Percentiles rank a stretch among this genome's conserved stretches.
phyloP scores from a whole-genome alignment of 92 coral and sea anemone genomes.

The Montipora capitata region DNA sequence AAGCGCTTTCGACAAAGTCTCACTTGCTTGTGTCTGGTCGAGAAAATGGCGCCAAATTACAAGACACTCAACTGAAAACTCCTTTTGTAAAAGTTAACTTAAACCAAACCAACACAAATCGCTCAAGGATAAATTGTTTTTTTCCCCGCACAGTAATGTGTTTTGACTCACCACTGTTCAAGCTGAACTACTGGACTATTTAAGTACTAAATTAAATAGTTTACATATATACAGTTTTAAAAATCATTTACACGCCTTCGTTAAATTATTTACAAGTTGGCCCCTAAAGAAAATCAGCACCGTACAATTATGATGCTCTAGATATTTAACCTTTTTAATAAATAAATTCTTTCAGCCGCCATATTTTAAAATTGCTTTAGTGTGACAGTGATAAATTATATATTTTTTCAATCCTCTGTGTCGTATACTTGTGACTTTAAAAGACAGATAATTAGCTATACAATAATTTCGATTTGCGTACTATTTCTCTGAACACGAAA shows the following conservation, averaged over 20 bases:
- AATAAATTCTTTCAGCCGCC: conserved; percentile 57
- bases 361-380: conserved; percentile 42
- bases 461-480: conserved; percentile 95
- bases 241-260: conserved; percentile 79
- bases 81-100: conserved; percentile 2
- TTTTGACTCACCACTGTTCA: conserved; percentile 53
- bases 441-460: conserved; percentile 64
- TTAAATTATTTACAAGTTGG: conserved; percentile 59
- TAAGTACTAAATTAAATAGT: conserved; percentile 92
- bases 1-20: too few relatives aligned
- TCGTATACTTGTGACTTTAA: conserved; percentile 14
- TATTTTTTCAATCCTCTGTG: conserved; percentile 17
- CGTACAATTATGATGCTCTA: conserved; percentile 24
- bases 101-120: conserved; percentile 31
- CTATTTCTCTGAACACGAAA: conserved; percentile 92
- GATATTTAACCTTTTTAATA: conserved; percentile 25
- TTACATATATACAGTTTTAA: conserved; percentile 84
- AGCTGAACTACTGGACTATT: conserved; percentile 87
- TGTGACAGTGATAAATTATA: conserved; percentile 23
- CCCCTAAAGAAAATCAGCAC: conserved; percentile 38
- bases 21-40: neutral
- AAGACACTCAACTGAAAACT: neutral
- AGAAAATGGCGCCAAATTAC: too few relatives aligned
- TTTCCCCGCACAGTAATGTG: conserved; percentile 47
- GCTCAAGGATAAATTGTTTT: conserved; percentile 13